Evolutionary conservation across 2,797 vertebrate genomes (phyloP), one percentile per base, ranked within the genome.

Genomic region (Myotis findleyi): DNA sequence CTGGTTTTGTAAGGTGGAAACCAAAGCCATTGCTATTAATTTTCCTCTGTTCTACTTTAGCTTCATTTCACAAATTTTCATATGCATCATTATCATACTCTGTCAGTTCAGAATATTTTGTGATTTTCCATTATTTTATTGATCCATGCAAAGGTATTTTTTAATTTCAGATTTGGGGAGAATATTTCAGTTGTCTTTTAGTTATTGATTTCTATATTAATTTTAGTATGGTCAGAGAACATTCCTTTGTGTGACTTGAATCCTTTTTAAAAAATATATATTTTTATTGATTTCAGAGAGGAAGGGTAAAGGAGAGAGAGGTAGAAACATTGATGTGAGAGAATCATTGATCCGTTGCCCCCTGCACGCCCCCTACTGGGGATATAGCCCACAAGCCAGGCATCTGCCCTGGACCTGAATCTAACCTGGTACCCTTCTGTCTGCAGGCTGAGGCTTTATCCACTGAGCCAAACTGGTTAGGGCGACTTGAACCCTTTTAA

Each of bases 51-150:
- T 90, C 36, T 85, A 12, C 9, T 87, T 93, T 49, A 73, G 30
- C 30, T 72, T 6, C 51, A 57, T 77, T 93, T n/a, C 30, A 38
- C 23, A 66, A 27, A 47, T 79, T 51, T 68, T 94, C 17, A 30
- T 16, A 25, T 25, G 38, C 13, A 80, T 4, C 17, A 4, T 94
- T 83, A 87, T 83, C 6, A 68, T 89, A 36, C 80, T 92, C 18
- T 93, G 84, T 85, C 21, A 25, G 13, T 30, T 87, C 76, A 82
- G 16, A 49, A 71, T 88, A 62, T 59, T 79, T 91, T 79, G 21
- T 75, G 36, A 88, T 85, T 91, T 79, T 38, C 21, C 38, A 55
- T 83, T 44, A 13, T 81, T 68, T 80, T 17, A 90, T 85, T 91
- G 73, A 41, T 62, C 68, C 16, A 13, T 11, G 17, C 23, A 86